Percentiles rank a stretch among this genome's conserved stretches.
These are phyloP conservation scores for Ectemnius cavifrons DNA, from an alignment of 2,888 invertebrate genomes.

Conservation along the genomic window DNA sequence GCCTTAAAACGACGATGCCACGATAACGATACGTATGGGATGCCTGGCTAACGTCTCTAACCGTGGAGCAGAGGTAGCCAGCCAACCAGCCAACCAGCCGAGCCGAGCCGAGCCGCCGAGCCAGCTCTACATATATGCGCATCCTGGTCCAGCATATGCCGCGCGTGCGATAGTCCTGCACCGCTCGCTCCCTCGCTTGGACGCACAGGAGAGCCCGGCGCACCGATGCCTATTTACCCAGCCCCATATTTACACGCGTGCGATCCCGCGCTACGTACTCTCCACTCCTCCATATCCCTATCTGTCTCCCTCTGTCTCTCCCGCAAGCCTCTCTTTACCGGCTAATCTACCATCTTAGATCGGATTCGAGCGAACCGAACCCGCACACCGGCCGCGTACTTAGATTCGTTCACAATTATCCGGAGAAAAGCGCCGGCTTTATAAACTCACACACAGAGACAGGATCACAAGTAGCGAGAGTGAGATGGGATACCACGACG, in stretches of 20 bases:
- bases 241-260: conserved; percentile 61
- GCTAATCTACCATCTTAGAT: conserved; percentile 74
- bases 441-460: no score
- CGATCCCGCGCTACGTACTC: conserved; percentile 31
- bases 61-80: background rate
- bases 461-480: no score
- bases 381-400: background rate
- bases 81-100: no score
- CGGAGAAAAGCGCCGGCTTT: background rate
- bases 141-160: conserved; percentile 43
- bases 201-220: conserved; percentile 21
- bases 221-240: conserved; percentile 58
- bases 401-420: conserved; percentile 51
- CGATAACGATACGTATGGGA: conserved; percentile 61
- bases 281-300: no score
- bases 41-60: conserved; percentile 42
- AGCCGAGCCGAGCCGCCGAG: background rate
- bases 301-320: no score
- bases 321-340: conserved; percentile 64
- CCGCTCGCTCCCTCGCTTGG: conserved; percentile 1
- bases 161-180: conserved; percentile 15
- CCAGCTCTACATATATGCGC: conserved; percentile 32
- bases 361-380: conserved; percentile 49
- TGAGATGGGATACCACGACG: no score
- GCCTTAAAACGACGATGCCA: conserved; percentile 51